phyloP scores from a whole-genome alignment of 2,797 vertebrate species.

The Schizopygopsis pylzovi region DNA sequence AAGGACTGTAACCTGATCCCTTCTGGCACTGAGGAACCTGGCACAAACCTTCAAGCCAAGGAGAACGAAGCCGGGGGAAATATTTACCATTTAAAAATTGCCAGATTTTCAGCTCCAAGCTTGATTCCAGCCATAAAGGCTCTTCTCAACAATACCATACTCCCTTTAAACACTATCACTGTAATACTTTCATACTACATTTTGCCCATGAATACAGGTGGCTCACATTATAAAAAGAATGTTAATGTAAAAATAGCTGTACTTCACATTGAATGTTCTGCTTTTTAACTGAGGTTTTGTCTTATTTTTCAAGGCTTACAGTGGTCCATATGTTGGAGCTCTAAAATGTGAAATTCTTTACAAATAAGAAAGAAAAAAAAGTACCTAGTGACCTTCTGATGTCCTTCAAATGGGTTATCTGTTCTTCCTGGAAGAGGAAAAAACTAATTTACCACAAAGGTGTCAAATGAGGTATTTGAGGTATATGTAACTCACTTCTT shows the following conservation, averaged over 20 bases:
- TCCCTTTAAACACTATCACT: constrained; percentile 60
- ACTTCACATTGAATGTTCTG: not conserved
- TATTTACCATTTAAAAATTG: constrained; percentile 66
- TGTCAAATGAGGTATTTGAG: constrained; percentile 2
- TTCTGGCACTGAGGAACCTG: constrained; percentile 63
- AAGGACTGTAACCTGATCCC: constrained; percentile 48
- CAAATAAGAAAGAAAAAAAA: not conserved
- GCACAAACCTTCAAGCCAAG: constrained; percentile 53
- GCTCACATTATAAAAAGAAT: constrained; percentile 25
- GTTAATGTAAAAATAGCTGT: not conserved
- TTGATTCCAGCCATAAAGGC: constrained; percentile 55
- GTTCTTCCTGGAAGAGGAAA: constrained; percentile 1
- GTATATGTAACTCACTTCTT: not conserved
- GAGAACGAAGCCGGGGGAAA: constrained; percentile 64
- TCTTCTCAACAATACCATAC: constrained; percentile 50
- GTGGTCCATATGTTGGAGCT: not conserved
- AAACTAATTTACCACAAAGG: not conserved
- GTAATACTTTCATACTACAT: constrained; percentile 53
- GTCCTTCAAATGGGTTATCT: not conserved
- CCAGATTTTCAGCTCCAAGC: constrained; percentile 59
- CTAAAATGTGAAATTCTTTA: not conserved
- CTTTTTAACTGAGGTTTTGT: not conserved
- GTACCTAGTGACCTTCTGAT: not conserved
- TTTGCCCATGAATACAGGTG: not conserved
- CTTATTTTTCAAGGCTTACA: not conserved